A percentile compares a stretch with the other conserved stretches of the same genome.
These are phyloP conservation scores for Eremobia ochroleuca DNA, from an alignment of 2,888 invertebrate species.

Conservation along the genomic window DNA sequence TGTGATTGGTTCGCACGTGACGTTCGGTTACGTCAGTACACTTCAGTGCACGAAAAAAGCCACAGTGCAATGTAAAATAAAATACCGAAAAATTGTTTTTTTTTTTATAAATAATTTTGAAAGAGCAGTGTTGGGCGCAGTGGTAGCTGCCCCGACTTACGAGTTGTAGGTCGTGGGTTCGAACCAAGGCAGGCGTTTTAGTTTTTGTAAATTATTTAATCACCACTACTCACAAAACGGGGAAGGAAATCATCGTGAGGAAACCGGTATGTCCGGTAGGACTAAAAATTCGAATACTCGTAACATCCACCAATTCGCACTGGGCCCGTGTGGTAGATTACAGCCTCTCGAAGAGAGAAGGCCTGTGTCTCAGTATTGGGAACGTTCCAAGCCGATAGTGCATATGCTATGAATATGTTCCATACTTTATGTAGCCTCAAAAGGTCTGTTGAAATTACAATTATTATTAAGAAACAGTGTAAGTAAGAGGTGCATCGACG, in stretches of 20 bases:
- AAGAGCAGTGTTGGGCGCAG: not conserved
- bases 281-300: not conserved
- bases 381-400: not conserved
- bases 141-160: not conserved
- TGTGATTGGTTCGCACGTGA: conserved; percentile 80
- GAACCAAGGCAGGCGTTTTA: not conserved
- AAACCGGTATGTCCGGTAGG: not conserved
- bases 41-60: conserved; percentile 60
- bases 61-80: not conserved
- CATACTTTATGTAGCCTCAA: not conserved
- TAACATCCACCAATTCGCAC: not conserved
- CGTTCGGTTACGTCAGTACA: conserved; percentile 71
- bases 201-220: not conserved
- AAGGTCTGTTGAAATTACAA: conserved; percentile 5
- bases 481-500: conserved; percentile 19
- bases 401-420: not conserved
- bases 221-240: not conserved
- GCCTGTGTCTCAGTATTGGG: not conserved
- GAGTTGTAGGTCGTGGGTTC: not conserved
- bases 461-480: conserved; percentile 8
- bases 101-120: not conserved
- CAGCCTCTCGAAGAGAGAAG: not conserved
- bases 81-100: not conserved
- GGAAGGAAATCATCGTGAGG: not conserved
- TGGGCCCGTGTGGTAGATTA: not conserved